Base-by-base conservation (phyloP, 2,888 invertebrate genomes). In the Mythimna vitellina region DNA sequence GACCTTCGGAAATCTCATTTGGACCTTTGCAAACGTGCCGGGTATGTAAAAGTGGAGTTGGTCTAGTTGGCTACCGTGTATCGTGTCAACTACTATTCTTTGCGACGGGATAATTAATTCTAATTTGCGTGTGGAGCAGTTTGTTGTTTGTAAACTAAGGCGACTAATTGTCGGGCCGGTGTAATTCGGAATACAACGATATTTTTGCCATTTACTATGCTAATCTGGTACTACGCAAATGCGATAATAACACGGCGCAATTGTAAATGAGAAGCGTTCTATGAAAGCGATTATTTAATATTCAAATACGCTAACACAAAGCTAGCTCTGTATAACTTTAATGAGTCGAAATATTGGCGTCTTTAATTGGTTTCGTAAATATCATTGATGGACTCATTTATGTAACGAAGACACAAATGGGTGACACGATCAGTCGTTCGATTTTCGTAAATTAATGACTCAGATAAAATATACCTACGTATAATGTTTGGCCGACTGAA, bases 1-100 rank as follows among this genome's bases (percentile, higher is more conserved):
- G 78, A 80, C 88, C 87, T 82, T 76, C 70, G 81, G 65, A 85
- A 89, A 89, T 89, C 85, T 87, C 85, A 89, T 89, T 88, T 89
- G 82, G 78, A 84, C 87, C 83, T 86, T 86, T 76, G 78, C 68
- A 86, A 85, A 88, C 88, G 87, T 88, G 88, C 85, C 87, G 70
- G 78, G 87, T 86, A 80, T 87, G 76, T 85, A 85, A 80, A 88
- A 85, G 69, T 74, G 65, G 61, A 81, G 69, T 78, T 81, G 6
- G 46, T 20, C 17, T 46, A 46, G 46, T 46, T 73, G 53, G 65
- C 63, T 65, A 73, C 60, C 65, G 80, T 65, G 58, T 70, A 70
- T 57, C 70, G 80, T 75, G 73, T 67, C 74, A 75, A 77, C 78
- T 73, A 73, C 53, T 84, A 80, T 76, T 81, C 80, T 82, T 78